Conservation (phyloP, 2,113 vertebrate genomes). For the Ondatra zibethicus region DNA sequence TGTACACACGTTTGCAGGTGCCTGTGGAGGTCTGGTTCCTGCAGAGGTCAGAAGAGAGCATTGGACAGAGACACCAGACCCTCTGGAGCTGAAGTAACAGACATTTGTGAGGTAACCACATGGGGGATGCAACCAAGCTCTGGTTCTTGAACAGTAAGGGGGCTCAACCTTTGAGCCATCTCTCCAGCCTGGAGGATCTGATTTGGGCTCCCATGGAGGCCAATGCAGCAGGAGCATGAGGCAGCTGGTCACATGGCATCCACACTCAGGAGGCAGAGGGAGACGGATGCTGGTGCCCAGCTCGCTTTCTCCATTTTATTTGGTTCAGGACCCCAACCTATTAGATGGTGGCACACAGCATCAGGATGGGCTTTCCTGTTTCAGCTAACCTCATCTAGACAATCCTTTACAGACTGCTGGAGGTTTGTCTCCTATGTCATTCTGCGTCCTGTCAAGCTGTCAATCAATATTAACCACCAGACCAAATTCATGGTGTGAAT, state of each 20-base stretch:
- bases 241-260: not conserved
- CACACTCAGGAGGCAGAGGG: not conserved
- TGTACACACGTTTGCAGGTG: not conserved
- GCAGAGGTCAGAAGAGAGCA: not conserved
- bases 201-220: not conserved
- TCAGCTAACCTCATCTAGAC: not conserved
- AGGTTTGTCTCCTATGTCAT: too few relatives aligned
- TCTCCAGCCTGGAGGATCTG: too few relatives aligned
- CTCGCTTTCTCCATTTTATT: not conserved
- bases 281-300: not conserved
- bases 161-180: not conserved
- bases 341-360: too few relatives aligned
- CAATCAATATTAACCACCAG: not conserved
- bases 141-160: not conserved
- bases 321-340: not conserved
- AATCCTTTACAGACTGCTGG: not conserved
- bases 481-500: not conserved
- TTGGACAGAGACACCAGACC: not conserved
- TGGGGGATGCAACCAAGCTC: not conserved
- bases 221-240: accelerated
- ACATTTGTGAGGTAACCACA: not conserved
- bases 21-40: not conserved
- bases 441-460: not conserved
- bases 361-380: not conserved
- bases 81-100: too few relatives aligned